Percentiles rank a stretch among this genome's conserved stretches.
These are phyloP conservation scores for Tetraodon nigroviridis DNA, from an alignment of 2,113 vertebrate species.

Conservation along the genomic window DNA sequence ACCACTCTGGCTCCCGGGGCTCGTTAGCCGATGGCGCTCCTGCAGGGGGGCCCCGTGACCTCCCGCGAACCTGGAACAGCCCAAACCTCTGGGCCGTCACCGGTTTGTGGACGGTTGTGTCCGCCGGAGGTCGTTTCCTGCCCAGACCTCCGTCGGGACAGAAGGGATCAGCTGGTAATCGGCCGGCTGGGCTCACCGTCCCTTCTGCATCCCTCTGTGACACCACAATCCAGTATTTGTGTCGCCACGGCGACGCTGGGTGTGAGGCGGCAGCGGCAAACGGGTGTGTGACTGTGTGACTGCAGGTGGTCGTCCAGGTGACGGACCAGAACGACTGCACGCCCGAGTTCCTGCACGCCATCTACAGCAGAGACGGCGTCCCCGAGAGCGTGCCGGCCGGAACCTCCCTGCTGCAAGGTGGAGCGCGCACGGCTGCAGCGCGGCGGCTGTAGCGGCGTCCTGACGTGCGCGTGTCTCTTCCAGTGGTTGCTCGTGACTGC, in stretches of 20 bases:
- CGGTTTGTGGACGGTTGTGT: too few species aligned
- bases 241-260: too few species aligned
- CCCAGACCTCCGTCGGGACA: too few species aligned
- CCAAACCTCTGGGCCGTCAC: too few species aligned
- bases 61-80: not conserved
- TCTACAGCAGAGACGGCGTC: slow-evolving; percentile 84
- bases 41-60: not conserved
- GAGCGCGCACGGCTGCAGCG: slow-evolving; percentile 3
- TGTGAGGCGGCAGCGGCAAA: not conserved
- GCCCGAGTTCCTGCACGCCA: slow-evolving; percentile 84
- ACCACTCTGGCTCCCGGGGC: not conserved
- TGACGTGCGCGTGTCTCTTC: slow-evolving; percentile 5
- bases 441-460: not conserved
- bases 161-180: too few species aligned
- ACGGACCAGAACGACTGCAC: slow-evolving; percentile 86
- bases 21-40: too few species aligned
- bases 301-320: slow-evolving; percentile 81
- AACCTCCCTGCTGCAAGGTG: slow-evolving; percentile 84
- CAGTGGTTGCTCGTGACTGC: slow-evolving; percentile 84
- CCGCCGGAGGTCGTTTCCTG: too few species aligned
- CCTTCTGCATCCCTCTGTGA: too few species aligned
- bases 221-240: too few species aligned
- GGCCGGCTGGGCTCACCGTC: too few species aligned
- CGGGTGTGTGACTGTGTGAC: not conserved
- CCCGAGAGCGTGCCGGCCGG: slow-evolving; percentile 78